Conservation (phyloP, 2,113 vertebrate species). For the Dasyornis broadbenti region DNA sequence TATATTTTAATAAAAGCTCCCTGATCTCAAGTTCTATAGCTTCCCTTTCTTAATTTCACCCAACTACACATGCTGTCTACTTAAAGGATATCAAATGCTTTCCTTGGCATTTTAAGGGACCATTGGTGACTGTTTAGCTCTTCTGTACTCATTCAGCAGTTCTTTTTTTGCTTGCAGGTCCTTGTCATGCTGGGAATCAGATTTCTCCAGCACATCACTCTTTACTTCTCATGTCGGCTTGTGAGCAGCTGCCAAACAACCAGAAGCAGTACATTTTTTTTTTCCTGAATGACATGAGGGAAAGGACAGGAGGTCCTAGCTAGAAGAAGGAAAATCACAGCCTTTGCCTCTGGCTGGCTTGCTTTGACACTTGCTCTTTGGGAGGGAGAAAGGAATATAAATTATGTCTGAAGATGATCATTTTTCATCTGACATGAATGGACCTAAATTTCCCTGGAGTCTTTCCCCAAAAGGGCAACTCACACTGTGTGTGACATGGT, state of each 20-base stretch:
- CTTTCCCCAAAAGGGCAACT: background rate
- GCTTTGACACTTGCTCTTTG: background rate
- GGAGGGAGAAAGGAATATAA: background rate
- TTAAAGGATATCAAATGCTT: background rate
- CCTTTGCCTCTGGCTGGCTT: background rate
- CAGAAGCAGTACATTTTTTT: background rate
- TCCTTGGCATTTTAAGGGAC: background rate
- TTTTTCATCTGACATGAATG: background rate
- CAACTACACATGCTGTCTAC: background rate
- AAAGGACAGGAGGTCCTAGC: background rate
- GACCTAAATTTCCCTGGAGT: background rate
- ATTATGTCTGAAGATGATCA: background rate
- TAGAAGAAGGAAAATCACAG: background rate
- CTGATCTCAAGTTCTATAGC: background rate
- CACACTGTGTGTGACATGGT: background rate
- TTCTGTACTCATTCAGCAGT: background rate
- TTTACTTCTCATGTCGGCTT: background rate
- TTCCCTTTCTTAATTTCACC: background rate
- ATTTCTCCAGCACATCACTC: conserved; percentile 37
- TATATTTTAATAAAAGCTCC: background rate
- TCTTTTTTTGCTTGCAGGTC: background rate
- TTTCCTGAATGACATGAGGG: background rate
- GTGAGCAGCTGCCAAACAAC: background rate
- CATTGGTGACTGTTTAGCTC: background rate
- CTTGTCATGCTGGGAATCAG: background rate